phyloP scores from a whole-genome alignment of 30 jellyfish, hydroid and myxozoan species.

The Catostylus mosaicus region DNA sequence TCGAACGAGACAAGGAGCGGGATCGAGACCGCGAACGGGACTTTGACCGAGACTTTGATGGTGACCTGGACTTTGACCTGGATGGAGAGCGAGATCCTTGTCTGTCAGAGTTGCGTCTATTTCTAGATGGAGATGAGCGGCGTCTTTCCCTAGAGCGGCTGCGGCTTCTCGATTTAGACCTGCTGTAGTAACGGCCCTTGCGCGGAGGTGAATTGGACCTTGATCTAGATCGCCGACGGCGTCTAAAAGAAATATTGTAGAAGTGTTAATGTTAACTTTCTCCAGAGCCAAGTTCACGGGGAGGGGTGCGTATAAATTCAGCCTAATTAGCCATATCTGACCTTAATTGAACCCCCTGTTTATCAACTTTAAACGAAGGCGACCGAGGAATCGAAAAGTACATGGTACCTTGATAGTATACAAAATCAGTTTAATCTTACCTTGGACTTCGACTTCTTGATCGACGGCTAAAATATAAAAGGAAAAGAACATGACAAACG shows the following conservation, averaged over 20 bases:
- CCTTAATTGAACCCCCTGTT: no score
- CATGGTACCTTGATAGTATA: no score
- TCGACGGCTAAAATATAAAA: constrained; percentile 42
- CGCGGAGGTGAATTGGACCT: constrained; percentile 82
- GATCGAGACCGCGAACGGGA: constrained; percentile 73
- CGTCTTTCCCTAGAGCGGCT: constrained; percentile 64
- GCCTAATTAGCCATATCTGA: no score
- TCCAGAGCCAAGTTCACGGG: no score
- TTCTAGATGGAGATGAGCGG: constrained; percentile 53
- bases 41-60: constrained; percentile 50
- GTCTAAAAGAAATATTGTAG: constrained; percentile 27
- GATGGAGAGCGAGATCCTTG: constrained; percentile 70
- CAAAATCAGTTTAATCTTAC: no score
- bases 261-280: no score
- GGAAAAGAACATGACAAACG: no score
- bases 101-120: constrained; percentile 47
- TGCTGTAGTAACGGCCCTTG: constrained; percentile 57
- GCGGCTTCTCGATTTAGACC: constrained; percentile 71
- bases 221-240: constrained; percentile 84
- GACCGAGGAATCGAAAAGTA: no score
- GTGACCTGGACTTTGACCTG: constrained; percentile 79
- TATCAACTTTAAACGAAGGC: no score
- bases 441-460: constrained; percentile 74
- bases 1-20: constrained; percentile 58
- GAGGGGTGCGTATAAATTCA: no score